A percentile compares a stretch with the other conserved stretches of the same genome.
phyloP scores from a whole-genome alignment of 2,797 vertebrate species.

The Octomys mimax region DNA sequence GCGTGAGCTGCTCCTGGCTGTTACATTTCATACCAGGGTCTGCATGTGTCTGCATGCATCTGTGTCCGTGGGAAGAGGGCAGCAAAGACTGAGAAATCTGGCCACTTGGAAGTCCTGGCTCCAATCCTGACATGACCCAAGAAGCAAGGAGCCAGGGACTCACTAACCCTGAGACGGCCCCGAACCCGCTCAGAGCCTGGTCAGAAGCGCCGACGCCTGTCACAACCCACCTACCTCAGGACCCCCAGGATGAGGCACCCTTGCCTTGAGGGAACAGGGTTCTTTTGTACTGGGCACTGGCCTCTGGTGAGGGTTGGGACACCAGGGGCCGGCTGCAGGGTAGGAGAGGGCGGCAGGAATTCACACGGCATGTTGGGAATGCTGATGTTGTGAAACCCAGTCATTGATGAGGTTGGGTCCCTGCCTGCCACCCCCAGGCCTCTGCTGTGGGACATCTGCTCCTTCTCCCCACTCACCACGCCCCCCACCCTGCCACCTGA shows the following conservation, averaged over 20 bases:
- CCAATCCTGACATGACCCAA: not conserved
- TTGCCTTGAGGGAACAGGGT: slow-evolving; percentile 74
- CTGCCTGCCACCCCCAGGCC: slow-evolving; percentile 73
- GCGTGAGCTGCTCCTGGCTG: not conserved
- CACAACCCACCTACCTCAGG: slow-evolving; percentile 52
- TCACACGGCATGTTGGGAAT: slow-evolving; percentile 82
- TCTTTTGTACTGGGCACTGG: slow-evolving; percentile 76
- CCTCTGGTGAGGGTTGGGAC: slow-evolving; percentile 73
- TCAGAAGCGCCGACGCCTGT: not conserved
- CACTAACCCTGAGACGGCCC: not conserved
- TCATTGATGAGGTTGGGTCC: slow-evolving; percentile 77
- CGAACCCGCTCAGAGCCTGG: not conserved
- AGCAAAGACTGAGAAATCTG: not conserved
- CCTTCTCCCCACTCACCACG: slow-evolving; percentile 28
- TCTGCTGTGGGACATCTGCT: slow-evolving; percentile 59
- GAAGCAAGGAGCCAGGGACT: not conserved
- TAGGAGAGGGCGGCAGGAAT: slow-evolving; percentile 84
- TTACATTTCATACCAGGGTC: not conserved
- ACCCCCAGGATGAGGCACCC: slow-evolving; percentile 50
- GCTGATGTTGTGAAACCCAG: slow-evolving; percentile 78
- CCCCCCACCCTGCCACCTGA: not conserved
- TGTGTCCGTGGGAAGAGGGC: slow-evolving; percentile 47
- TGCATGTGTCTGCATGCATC: not conserved
- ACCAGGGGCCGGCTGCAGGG: slow-evolving; percentile 68
- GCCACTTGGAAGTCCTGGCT: slow-evolving; percentile 58